Base-by-base conservation (phyloP, 2,797 vertebrate species). In the Synaphobranchus kaupii region DNA sequence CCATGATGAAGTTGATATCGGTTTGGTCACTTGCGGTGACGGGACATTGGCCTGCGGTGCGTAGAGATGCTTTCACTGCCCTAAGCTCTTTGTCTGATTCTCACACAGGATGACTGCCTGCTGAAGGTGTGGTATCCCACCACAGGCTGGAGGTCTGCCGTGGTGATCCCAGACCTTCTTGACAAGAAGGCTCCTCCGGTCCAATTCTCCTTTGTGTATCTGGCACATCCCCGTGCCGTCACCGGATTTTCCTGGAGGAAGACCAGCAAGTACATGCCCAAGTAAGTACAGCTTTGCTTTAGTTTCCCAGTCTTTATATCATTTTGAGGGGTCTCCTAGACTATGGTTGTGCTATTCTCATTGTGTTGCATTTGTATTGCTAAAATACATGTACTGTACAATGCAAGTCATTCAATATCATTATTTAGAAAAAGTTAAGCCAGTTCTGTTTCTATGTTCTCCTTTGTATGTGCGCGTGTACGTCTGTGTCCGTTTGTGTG, bases 221-320 rank as follows among this genome's bases (percentile, higher is more conserved):
- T 97, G 94, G 96, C 96, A 0, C 97, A 97, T 92, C 97, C 97
- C 90, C 97, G 98, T 86, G 97, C 98, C 8, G 97, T 99, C 87
- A 98, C 97, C 13, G 96, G 97, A 86, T 98, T 99, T 94, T 98
- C 98, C 22, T 99, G 99, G 99, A 97, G 98, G 93, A 99, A 99
- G 93, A 99, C 97, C 85, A 99, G 98, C 96, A 98, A 97, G 92
- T 98, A 97, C 89, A 97, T 98, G 97, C 97, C 98, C 92, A 95
- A 98, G 99, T 99, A 92, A 95, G 96, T 84, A 93, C 95, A 87
- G 92, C 15, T 58, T 17, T 6, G 52, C 56, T 58, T 58, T 58
- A 17, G 56, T 78, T 44, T 78, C 5, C 34, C 71, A 17, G 34
- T 76, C 34, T 76, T 63, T 76, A 68, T 12, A 13, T 68, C n/a